Conservation (phyloP, 2,888 invertebrate species). For the Morpho deidamia region DNA sequence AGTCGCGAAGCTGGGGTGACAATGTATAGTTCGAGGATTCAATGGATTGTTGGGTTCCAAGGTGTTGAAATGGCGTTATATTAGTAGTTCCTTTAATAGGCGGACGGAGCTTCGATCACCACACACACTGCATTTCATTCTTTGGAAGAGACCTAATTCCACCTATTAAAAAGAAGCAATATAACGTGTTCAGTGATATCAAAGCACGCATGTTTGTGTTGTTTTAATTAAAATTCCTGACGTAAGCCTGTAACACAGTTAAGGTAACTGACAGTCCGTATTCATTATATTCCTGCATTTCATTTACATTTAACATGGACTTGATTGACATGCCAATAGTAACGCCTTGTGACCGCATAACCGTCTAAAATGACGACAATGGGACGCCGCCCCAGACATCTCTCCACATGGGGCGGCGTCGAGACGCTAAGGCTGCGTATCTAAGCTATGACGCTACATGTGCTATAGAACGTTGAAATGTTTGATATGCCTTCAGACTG, state of each 20-base stretch:
- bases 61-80: too few species aligned
- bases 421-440: slow-evolving; percentile 17
- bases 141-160: too few species aligned
- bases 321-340: slow-evolving; percentile 41
- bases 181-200: too few species aligned
- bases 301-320: slow-evolving; percentile 63
- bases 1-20: too few species aligned
- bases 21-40: too few species aligned
- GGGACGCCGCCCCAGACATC: slow-evolving; percentile 11
- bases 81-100: too few species aligned
- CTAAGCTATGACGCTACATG: slow-evolving; percentile 19
- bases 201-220: too few species aligned
- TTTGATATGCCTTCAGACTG: slow-evolving; percentile 13
- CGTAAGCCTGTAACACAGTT: slow-evolving; percentile 38
- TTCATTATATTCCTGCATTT: slow-evolving; percentile 62
- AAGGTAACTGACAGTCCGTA: slow-evolving; percentile 54
- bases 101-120: too few species aligned
- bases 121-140: too few species aligned
- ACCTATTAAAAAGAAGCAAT: too few species aligned
- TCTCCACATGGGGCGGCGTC: slow-evolving; percentile 14
- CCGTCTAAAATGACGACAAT: slow-evolving; percentile 10
- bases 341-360: slow-evolving; percentile 22
- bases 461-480: slow-evolving; percentile 22
- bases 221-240: slow-evolving; percentile 7
- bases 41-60: too few species aligned